Conservation (phyloP, 2,797 vertebrate genomes). For the Pteronotus mesoamericanus region DNA sequence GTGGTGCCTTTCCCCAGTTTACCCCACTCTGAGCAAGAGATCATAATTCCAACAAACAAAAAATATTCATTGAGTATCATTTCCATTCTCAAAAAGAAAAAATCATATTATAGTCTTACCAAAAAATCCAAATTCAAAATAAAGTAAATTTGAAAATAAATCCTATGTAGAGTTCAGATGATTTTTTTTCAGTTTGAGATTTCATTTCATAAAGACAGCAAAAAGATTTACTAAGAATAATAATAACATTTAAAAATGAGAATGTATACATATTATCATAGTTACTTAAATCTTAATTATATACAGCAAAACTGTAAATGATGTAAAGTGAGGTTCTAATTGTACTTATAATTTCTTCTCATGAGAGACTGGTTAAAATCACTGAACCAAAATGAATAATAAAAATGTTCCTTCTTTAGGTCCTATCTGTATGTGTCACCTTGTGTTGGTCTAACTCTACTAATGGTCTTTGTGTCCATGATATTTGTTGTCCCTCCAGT, state of each 20-base stretch:
- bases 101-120: not conserved
- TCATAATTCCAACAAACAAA: not conserved
- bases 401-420: not conserved
- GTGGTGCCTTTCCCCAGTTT: not conserved
- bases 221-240: not conserved
- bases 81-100: not conserved
- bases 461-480: not conserved
- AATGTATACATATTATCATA: not conserved
- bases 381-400: not conserved
- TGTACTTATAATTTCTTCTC: not conserved
- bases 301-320: not conserved
- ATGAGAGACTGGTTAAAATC: not conserved
- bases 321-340: not conserved
- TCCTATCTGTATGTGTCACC: not conserved
- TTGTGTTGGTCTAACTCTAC: not conserved
- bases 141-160: conserved; percentile 33
- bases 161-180: not conserved
- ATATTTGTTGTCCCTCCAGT: not conserved
- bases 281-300: not conserved
- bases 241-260: not conserved
- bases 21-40: not conserved
- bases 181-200: not conserved
- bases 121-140: not conserved
- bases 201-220: not conserved
- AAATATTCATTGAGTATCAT: not conserved